phyloP scores from a whole-genome alignment of 2,888 invertebrate species.

The Netelia melanura region DNA sequence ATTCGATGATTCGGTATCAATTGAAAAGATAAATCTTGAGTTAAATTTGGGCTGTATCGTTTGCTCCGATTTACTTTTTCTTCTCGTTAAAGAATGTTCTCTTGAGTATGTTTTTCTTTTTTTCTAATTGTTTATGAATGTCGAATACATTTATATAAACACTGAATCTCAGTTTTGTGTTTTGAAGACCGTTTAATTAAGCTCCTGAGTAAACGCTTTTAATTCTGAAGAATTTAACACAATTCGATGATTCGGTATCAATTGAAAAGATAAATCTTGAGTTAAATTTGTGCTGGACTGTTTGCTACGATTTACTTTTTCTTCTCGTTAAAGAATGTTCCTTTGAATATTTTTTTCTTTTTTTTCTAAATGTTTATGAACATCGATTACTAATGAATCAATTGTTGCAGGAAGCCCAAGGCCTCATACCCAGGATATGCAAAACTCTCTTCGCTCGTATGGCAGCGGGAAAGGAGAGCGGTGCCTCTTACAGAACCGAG shows the following conservation, averaged over 20 bases:
- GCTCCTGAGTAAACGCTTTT: neutral
- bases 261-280: too few relatives aligned
- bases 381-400: neutral
- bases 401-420: constrained; percentile 89
- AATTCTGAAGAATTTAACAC: too few relatives aligned
- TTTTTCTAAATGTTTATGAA: neutral
- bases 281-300: too few relatives aligned
- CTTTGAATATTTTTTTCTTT: neutral
- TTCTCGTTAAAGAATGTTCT: neutral
- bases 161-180: neutral
- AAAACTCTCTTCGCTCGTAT: constrained; percentile 93
- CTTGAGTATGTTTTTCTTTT: neutral
- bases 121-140: neutral
- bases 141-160: neutral
- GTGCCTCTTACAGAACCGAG: constrained; percentile 93
- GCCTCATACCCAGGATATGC: constrained; percentile 94
- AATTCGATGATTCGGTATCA: too few relatives aligned
- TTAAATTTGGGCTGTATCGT: too few relatives aligned
- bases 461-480: constrained; percentile 92
- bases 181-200: neutral
- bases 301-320: too few relatives aligned
- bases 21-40: too few relatives aligned
- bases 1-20: too few relatives aligned
- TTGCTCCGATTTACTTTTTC: too few relatives aligned
- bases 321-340: neutral